Percentiles rank a stretch among this genome's conserved stretches.
Conservation (phyloP, 1,140 invertebrate species). For the Olivierus martensii region DNA sequence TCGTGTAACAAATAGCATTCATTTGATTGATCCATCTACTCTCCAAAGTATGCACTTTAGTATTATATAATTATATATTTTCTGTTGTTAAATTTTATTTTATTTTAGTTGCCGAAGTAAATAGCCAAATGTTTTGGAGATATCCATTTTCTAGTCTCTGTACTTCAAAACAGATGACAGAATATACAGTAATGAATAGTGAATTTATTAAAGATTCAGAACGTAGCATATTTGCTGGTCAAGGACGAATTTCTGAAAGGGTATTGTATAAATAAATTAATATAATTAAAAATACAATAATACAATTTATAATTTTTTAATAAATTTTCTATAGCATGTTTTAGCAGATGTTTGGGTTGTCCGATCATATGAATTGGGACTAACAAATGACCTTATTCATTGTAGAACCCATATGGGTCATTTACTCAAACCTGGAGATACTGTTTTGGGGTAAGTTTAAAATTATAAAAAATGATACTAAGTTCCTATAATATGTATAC, state of each 20-base stretch:
- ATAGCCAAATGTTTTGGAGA: slow-evolving; percentile 65
- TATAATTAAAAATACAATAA: too few relatives aligned
- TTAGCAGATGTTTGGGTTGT: slow-evolving; percentile 90
- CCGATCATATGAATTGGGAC: slow-evolving; percentile 71
- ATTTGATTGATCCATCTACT: slow-evolving; percentile 84
- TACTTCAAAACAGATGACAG: slow-evolving; percentile 75
- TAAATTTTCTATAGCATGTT: slow-evolving; percentile 48
- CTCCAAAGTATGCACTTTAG: slow-evolving; percentile 46
- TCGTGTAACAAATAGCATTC: slow-evolving; percentile 74
- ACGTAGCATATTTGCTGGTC: slow-evolving; percentile 57
- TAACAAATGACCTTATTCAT: slow-evolving; percentile 66
- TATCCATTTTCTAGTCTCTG: slow-evolving; percentile 72
- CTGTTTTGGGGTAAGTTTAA: slow-evolving; percentile 71
- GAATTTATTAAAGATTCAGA: slow-evolving; percentile 67
- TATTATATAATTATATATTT: slow-evolving; percentile 3
- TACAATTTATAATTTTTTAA: too few relatives aligned
- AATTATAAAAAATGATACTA: too few relatives aligned
- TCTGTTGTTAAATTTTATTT: slow-evolving; percentile 2
- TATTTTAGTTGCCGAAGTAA: slow-evolving; percentile 66
- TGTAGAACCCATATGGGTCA: slow-evolving; percentile 88
- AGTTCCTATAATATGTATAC: too few relatives aligned
- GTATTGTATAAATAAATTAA: too few relatives aligned
- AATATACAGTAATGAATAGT: slow-evolving; percentile 92
- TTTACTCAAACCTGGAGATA: slow-evolving; percentile 82
- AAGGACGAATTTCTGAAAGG: slow-evolving; percentile 67